Percentiles rank a stretch among this genome's conserved stretches.
phyloP scores from a whole-genome alignment of 2,113 vertebrate species.

The Brevimyrus niger region DNA sequence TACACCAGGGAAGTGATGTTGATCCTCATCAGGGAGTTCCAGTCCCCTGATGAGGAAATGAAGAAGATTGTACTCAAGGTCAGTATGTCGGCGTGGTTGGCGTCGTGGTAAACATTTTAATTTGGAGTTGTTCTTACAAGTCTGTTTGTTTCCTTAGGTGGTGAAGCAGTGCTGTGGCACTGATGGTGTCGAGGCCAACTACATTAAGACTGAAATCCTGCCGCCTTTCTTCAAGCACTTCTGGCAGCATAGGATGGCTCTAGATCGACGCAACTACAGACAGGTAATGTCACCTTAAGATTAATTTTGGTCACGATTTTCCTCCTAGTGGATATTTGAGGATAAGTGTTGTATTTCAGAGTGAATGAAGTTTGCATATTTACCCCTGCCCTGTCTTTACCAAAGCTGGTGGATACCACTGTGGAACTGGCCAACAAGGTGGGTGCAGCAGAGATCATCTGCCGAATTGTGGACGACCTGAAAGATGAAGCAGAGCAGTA shows the following conservation, averaged over 20 bases:
- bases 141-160: constrained; percentile 58
- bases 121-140: neutral
- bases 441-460: constrained; percentile 96
- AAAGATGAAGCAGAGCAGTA: constrained; percentile 98
- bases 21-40: constrained; percentile 98
- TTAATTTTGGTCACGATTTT: neutral
- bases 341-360: neutral
- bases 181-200: constrained; percentile 96
- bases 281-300: constrained; percentile 62
- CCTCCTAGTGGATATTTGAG: neutral
- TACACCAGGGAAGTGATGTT: constrained; percentile 98
- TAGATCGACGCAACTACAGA: constrained; percentile 97
- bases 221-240: constrained; percentile 99
- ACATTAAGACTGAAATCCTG: constrained; percentile 98
- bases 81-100: neutral
- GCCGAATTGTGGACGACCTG: constrained; percentile 93
- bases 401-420: constrained; percentile 93
- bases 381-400: neutral
- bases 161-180: constrained; percentile 98
- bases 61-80: constrained; percentile 99
- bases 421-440: constrained; percentile 98
- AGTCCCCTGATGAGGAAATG: constrained; percentile 98
- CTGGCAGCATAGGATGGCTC: constrained; percentile 98
- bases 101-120: neutral
- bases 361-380: neutral